Conservation (phyloP, 92 coral and sea anemone genomes). For the Bergia puertoricense region DNA sequence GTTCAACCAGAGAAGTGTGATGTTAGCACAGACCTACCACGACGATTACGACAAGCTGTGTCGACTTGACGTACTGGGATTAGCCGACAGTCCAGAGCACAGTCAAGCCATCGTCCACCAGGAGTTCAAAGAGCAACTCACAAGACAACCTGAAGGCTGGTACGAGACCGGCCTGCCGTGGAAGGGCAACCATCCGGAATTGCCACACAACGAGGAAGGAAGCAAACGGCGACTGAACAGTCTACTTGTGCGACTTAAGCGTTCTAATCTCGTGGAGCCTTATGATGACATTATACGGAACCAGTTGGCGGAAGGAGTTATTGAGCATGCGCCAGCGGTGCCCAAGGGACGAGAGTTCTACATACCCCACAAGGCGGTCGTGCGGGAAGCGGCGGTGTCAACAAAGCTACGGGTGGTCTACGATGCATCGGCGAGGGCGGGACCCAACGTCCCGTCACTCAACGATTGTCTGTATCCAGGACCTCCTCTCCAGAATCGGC, state of each 20-base stretch:
- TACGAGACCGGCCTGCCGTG: neutral
- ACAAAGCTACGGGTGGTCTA: too few species aligned
- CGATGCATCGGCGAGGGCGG: too few species aligned
- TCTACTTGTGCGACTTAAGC: neutral
- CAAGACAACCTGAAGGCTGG: too few species aligned
- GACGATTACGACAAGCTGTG: conserved; percentile 31
- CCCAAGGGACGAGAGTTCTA: too few species aligned
- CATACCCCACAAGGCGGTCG: too few species aligned
- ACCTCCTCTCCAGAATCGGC: neutral
- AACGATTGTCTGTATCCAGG: too few species aligned
- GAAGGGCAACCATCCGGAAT: too few species aligned
- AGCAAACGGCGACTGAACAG: neutral
- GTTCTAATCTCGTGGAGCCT: neutral
- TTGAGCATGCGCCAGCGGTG: too few species aligned
- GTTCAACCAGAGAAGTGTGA: conserved; percentile 1
- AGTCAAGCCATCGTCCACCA: neutral
- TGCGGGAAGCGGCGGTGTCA: too few species aligned
- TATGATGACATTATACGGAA: neutral
- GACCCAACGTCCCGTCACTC: too few species aligned
- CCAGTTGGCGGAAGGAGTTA: neutral
- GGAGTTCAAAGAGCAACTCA: neutral
- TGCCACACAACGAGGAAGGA: neutral
- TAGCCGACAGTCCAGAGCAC: conserved; percentile 31
- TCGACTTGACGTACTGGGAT: conserved; percentile 23
- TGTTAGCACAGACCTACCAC: conserved; percentile 17